Base-by-base conservation (phyloP, 2,888 invertebrate genomes). In the Pollenia griseotomentosa region DNA sequence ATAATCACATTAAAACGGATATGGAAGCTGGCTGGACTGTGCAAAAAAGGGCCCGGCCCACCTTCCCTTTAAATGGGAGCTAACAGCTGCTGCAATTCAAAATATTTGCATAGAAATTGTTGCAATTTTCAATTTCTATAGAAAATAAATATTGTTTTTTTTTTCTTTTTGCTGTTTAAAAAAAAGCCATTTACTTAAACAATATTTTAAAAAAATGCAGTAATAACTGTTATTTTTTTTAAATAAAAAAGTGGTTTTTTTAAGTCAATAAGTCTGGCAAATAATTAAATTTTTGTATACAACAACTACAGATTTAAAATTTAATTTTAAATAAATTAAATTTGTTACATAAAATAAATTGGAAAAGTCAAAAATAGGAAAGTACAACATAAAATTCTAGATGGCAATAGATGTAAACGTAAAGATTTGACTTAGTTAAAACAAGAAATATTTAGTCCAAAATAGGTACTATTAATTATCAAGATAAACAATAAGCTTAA, bases 211-310 rank as follows among this genome's bases (percentile, higher is more conserved):
- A 81, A 74, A 82, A 33, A 6, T 33, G 33, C 33, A 33, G 33
- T 70, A 82, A 66, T 23, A 33, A 66, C 51, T 65, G 1, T 23
- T 33, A 57, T 78, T 65, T 53, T 73, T 59, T 14, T 16, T 7
- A 33, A 57, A 59, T n/a, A 5, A 61, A 79, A 14, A 4, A n/a
- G 1, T 11, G 46, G 8, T 55, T n/a, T 12, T 51, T 44, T 75
- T 61, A 81, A 71, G 85, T 85, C 85, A 85, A 85, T 71, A 85
- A 81, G 77, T 77, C 81, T 66, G 65, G 44, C 10, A 61, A 71
- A 80, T 80, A 70, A 85, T 80, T 80, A 23, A 74, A 77, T 80
- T 73, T 57, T 2, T 55, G 10, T 68, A 23, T 48, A 65, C 73
- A 12, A 33, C 57, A 74, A 73, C 74, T 73, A 65, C 9, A 74